Base-by-base conservation (phyloP, 2,888 invertebrate species). In the Euclidia mi region DNA sequence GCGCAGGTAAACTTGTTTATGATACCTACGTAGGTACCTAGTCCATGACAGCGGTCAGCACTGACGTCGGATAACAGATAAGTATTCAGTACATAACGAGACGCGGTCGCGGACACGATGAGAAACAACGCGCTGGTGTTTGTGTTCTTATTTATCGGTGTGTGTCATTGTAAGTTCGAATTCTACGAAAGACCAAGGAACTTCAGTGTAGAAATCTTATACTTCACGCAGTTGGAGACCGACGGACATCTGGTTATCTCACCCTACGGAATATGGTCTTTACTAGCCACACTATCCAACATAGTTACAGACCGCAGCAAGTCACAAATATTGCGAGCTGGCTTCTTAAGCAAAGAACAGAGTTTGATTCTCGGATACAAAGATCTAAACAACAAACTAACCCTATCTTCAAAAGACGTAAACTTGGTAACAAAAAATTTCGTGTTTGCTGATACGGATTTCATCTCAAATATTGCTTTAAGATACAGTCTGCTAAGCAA, bases 241-340 rank as follows among this genome's bases (percentile, higher is more conserved):
- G 77, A 82, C 1, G 89, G 91, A 0, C 93, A 94, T 70, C 87
- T 93, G 0, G 92, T 92, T 44, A 87, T 94, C 49, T 92, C 94
- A 1, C 94, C 94, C 0, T 92, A 92, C 48, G 94, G 94, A 61
- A 90, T 95, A 68, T 95, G 94, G 94, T 90, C 88, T 10, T 67
- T 95, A 11, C 84, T 95, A 0, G 92, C 91, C 6, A 80, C 94
- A 2, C 85, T 92, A 0, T 59, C 91, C 18, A 94, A 93, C 11
- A 89, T 92, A 1, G 79, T 86, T 0, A 91, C 86, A 0, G 79
- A 86, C 29, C 91, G 89, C 62, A 87, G 83, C 68, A 70, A 38
- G 0, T 80, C 94, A 71, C 74, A 94, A 0, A 72, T 81, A 4
- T 78, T 73, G 52, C 87, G 92, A n/a, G 90, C 92, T 48, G 80